Percentiles rank a stretch among this genome's conserved stretches.
Evolutionary conservation across 2,888 invertebrate genomes (phyloP).

Genomic region (Zaprionus obscuricornis): DNA sequence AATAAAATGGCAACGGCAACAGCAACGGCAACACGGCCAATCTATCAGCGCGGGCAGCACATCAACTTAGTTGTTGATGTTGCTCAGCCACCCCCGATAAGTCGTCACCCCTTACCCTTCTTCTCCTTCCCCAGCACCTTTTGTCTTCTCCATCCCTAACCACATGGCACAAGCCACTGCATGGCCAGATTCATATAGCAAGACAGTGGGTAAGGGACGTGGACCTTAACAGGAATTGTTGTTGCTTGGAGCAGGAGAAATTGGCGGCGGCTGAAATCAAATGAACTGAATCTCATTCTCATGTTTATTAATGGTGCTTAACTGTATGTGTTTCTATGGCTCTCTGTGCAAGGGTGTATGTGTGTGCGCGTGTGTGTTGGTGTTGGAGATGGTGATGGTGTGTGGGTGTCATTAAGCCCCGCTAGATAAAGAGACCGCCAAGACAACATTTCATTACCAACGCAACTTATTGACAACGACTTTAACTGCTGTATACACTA

Average conservation of each 20-base stretch:
- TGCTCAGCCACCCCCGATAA: slow-evolving; percentile 50
- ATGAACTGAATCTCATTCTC: slow-evolving; percentile 73
- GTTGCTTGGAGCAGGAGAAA: not conserved
- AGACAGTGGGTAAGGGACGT: slow-evolving; percentile 11
- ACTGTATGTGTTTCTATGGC: slow-evolving; percentile 30
- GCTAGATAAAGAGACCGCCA: slow-evolving; percentile 65
- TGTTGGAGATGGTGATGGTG: too few relatives aligned
- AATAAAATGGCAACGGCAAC: slow-evolving; percentile 74
- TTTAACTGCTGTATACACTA: slow-evolving; percentile 26
- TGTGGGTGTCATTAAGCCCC: slow-evolving; percentile 75
- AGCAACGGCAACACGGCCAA: slow-evolving; percentile 68
- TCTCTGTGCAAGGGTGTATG: slow-evolving; percentile 18
- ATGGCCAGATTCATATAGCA: slow-evolving; percentile 46
- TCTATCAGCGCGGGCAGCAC: slow-evolving; percentile 63
- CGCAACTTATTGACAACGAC: slow-evolving; percentile 53
- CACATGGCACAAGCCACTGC: slow-evolving; percentile 32
- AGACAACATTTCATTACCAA: slow-evolving; percentile 56
- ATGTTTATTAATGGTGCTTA: slow-evolving; percentile 74
- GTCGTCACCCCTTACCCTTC: slow-evolving; percentile 5
- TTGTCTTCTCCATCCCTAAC: not conserved
- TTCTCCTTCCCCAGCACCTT: not conserved
- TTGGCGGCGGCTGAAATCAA: slow-evolving; percentile 59
- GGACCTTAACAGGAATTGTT: slow-evolving; percentile 14
- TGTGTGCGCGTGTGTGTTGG: slow-evolving; percentile 14
- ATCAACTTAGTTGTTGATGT: slow-evolving; percentile 51